Percentiles rank a stretch among this genome's conserved stretches.
Conservation (phyloP, 2,797 vertebrate species). For the Heteromormyrus szaboi region DNA sequence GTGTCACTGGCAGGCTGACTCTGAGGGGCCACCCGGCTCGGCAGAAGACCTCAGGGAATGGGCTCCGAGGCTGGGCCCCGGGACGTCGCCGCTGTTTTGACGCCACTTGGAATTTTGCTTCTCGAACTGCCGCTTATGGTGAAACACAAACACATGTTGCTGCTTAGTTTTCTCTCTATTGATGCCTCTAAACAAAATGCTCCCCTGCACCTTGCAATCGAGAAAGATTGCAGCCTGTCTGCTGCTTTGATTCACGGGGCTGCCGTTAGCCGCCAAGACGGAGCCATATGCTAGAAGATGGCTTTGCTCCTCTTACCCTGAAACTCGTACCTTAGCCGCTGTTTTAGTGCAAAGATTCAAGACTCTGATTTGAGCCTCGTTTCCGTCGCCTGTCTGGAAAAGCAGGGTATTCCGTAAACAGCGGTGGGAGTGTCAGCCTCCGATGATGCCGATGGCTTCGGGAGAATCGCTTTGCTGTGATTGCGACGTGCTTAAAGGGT, state of each 20-base stretch:
- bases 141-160: neutral
- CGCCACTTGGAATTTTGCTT: neutral
- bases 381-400: constrained; percentile 48
- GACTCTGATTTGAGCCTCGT: constrained; percentile 53
- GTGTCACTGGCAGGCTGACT: neutral
- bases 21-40: neutral
- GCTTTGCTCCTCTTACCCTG: constrained; percentile 43
- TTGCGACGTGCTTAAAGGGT: constrained; percentile 58
- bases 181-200: neutral
- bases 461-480: constrained; percentile 54
- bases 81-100: neutral
- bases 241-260: constrained; percentile 50
- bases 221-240: constrained; percentile 48
- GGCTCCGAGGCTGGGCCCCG: neutral
- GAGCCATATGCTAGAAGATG: constrained; percentile 51
- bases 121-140: neutral
- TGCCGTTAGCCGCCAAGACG: constrained; percentile 38
- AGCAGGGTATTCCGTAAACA: constrained; percentile 54
- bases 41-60: neutral
- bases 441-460: constrained; percentile 59
- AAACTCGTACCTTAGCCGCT: constrained; percentile 39
- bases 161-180: neutral
- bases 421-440: constrained; percentile 47
- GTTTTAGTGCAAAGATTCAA: constrained; percentile 41
- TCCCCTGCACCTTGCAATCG: neutral